Conservation (phyloP, 2,797 vertebrate genomes). For the Coreius guichenoti region DNA sequence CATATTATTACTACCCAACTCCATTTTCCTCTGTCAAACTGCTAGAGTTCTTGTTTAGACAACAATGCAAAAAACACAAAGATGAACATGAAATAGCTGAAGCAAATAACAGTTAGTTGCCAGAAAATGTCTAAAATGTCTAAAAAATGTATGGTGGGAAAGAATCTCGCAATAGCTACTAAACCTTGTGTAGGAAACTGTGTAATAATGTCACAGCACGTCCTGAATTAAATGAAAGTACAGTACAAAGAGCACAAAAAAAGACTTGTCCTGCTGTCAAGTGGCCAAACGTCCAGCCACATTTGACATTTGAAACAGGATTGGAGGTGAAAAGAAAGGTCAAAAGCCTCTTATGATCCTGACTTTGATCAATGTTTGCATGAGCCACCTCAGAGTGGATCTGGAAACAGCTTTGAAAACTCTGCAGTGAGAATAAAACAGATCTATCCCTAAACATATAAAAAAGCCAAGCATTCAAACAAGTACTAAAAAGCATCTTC, state of each 20-base stretch:
- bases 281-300: slow-evolving; percentile 17
- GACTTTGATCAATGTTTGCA: slow-evolving; percentile 45
- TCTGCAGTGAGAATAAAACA: not conserved
- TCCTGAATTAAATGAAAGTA: not conserved
- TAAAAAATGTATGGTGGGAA: not conserved
- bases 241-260: not conserved
- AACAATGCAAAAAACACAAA: not conserved
- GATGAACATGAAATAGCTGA: not conserved
- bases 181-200: not conserved
- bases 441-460: slow-evolving; percentile 15
- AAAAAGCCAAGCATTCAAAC: slow-evolving; percentile 17
- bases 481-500: slow-evolving; percentile 16
- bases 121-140: too few species aligned
- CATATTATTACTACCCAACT: not conserved
- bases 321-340: slow-evolving; percentile 36
- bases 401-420: slow-evolving; percentile 2
- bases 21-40: not conserved
- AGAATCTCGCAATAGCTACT: not conserved
- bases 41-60: not conserved
- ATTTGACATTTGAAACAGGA: slow-evolving; percentile 23
- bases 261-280: slow-evolving; percentile 8
- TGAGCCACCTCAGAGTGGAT: not conserved
- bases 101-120: slow-evolving; percentile 29
- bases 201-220: not conserved
- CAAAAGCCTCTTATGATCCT: slow-evolving; percentile 27